Evolutionary conservation across 1,140 invertebrate species (phyloP).

Genomic region (Cherax destructor): DNA sequence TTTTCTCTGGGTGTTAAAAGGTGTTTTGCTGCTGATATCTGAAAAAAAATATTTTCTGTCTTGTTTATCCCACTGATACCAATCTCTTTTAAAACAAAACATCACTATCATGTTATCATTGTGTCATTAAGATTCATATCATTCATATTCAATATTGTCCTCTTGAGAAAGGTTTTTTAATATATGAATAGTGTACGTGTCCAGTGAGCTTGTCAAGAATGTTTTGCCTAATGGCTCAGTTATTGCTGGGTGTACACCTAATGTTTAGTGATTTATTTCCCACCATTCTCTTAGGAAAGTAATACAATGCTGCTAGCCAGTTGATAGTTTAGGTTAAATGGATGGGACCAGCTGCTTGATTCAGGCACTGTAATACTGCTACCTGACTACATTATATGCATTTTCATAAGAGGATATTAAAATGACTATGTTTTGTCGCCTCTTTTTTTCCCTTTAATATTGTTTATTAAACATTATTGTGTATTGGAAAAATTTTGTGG

Average conservation of each 20-base stretch:
- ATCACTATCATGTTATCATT: background rate
- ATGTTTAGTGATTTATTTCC: background rate
- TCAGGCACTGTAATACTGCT: background rate
- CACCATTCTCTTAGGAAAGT: background rate
- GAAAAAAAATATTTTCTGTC: constrained; percentile 5
- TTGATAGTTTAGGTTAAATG: background rate
- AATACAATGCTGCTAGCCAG: background rate
- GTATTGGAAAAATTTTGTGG: background rate
- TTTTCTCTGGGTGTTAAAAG: background rate
- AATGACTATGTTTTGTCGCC: background rate
- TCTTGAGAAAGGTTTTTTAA: background rate
- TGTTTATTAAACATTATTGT: background rate
- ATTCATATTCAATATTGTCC: background rate
- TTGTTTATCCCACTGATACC: background rate
- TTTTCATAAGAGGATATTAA: background rate
- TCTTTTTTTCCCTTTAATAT: background rate
- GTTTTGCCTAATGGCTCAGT: background rate
- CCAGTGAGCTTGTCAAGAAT: background rate
- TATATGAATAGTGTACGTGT: background rate
- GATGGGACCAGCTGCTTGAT: background rate
- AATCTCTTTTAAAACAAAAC: background rate
- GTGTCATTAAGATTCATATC: background rate
- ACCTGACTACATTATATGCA: background rate
- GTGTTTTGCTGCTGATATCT: background rate
- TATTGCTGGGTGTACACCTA: background rate